Conservation (phyloP, 2,888 invertebrate genomes). For the Lasioglossum pauxillum region DNA sequence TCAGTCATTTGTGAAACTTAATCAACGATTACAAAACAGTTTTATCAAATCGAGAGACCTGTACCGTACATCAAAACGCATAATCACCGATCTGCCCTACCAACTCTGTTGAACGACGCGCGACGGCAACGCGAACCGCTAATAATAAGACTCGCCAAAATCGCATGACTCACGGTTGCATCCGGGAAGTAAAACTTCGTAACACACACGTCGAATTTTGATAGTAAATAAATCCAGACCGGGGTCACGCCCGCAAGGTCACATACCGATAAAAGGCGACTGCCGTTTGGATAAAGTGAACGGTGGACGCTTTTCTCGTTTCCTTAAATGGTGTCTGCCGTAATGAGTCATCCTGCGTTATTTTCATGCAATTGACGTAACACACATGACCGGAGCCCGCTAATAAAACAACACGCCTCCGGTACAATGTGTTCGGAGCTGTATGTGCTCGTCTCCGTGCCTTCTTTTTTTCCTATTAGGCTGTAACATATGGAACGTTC, state of each 20-base stretch:
- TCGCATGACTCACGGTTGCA: not conserved
- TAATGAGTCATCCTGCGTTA: constrained; percentile 66
- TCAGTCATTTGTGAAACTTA: not conserved
- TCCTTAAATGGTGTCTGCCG: constrained; percentile 51
- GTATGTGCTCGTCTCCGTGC: not conserved
- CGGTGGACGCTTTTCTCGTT: constrained; percentile 48
- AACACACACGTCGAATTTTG: not conserved
- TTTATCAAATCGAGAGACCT: not conserved
- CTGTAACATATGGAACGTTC: constrained; percentile 2
- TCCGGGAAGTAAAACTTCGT: constrained; percentile 1
- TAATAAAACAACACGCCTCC: constrained; percentile 54
- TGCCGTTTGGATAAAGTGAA: constrained; percentile 34
- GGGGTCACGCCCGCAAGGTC: constrained; percentile 30
- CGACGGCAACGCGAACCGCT: not conserved
- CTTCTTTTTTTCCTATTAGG: constrained; percentile 46
- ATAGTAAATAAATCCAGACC: not conserved
- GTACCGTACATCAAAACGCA: not conserved
- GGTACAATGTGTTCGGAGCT: constrained; percentile 35
- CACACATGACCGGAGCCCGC: constrained; percentile 33
- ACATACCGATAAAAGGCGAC: constrained; percentile 13
- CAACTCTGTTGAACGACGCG: not conserved
- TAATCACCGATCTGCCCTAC: not conserved
- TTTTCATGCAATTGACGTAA: constrained; percentile 70
- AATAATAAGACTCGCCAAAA: not conserved
- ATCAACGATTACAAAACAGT: not conserved